These are phyloP conservation scores for Eulemur rubriventer DNA, from an alignment of 2,797 vertebrate species.

Conservation along the genomic window DNA sequence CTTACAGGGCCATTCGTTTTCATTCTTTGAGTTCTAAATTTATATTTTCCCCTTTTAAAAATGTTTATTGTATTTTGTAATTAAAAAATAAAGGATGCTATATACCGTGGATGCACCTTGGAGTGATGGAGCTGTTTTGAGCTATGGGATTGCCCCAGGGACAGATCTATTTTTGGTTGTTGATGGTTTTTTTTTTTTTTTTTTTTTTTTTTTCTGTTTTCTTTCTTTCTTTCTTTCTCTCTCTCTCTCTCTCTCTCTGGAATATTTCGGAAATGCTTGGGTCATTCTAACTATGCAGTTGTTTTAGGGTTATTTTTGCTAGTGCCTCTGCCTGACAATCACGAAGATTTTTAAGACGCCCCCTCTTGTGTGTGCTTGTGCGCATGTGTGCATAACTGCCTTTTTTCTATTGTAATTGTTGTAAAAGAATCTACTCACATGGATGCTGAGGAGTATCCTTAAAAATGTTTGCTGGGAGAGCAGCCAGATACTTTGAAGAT, in stretches of 20 bases:
- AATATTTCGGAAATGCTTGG: slow-evolving; percentile 13
- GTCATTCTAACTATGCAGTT: not conserved
- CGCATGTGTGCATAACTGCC: not conserved
- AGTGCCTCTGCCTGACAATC: not conserved
- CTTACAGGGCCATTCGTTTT: not conserved
- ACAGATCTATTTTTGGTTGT: slow-evolving; percentile 22
- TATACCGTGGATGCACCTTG: not conserved
- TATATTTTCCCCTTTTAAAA: not conserved
- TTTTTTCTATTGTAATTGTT: not conserved
- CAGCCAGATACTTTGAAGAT: not conserved
- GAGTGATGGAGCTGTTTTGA: not conserved
- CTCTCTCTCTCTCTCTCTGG: not conserved
- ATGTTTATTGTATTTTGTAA: not conserved
- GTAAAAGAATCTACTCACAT: not conserved
- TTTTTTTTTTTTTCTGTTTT: not conserved
- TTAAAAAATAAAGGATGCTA: not conserved
- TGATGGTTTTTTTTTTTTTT: slow-evolving; percentile 18
- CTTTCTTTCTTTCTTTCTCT: not conserved
- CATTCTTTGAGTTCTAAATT: not conserved
- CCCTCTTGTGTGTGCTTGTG: not conserved
- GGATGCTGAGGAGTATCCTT: not conserved
- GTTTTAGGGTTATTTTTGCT: not conserved
- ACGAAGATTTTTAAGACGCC: not conserved
- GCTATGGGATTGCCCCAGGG: not conserved
- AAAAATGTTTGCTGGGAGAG: not conserved